These are phyloP conservation scores for Rhizomys pruinosus DNA, from an alignment of 2,113 vertebrate genomes.

Conservation along the genomic window DNA sequence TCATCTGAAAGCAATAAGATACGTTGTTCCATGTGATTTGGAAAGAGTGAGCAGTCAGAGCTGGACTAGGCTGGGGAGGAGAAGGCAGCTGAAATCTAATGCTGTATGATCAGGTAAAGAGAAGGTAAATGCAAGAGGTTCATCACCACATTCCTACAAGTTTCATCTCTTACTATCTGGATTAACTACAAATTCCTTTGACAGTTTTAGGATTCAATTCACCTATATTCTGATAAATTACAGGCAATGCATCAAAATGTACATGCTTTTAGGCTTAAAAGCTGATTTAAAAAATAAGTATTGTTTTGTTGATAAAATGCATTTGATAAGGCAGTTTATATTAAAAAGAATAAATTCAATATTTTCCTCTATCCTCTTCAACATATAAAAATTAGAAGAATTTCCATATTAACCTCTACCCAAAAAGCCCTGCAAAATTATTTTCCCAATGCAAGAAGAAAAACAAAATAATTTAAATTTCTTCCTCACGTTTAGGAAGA, in stretches of 20 bases:
- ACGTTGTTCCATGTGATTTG: not conserved
- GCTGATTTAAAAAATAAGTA: not conserved
- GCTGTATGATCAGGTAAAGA: not conserved
- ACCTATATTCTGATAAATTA: constrained; percentile 1
- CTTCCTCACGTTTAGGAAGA: not conserved
- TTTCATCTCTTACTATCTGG: not conserved
- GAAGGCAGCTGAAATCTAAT: not conserved
- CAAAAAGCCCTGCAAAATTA: not conserved
- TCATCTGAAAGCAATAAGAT: not conserved
- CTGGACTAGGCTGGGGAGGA: not conserved
- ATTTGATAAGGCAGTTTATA: not conserved
- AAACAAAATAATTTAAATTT: not conserved
- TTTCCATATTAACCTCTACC: not conserved
- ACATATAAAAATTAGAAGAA: not conserved
- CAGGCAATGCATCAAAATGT: not conserved
- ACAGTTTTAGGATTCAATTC: not conserved
- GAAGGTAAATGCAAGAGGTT: not conserved
- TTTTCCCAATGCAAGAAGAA: not conserved
- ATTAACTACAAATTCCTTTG: constrained; percentile 14
- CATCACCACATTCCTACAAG: not conserved
- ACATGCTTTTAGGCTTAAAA: not conserved
- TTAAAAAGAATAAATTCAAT: not conserved
- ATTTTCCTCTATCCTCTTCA: not conserved
- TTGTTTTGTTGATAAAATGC: not conserved
- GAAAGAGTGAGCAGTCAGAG: not conserved